Base-by-base conservation (phyloP, 2,888 invertebrate genomes). In the Electrophaes corylata region DNA sequence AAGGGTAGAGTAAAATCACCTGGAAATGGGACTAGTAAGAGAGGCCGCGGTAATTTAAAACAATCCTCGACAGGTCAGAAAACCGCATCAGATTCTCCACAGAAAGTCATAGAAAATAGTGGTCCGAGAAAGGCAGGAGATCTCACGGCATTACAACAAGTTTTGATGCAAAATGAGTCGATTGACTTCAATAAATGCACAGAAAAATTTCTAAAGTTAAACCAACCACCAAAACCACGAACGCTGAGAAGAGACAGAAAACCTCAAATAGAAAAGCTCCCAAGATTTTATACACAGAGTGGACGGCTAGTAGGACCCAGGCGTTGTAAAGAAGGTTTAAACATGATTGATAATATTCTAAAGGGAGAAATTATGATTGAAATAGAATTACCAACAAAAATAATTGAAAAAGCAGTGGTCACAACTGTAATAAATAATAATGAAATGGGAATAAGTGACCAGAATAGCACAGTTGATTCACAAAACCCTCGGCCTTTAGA, bases 341-440 rank as follows among this genome's bases (percentile, higher is more conserved):
- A 78, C 61, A 64, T 83, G 20, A 72, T 86, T 57, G 80, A 85
- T 64, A 79, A 81, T 44, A 85, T 89, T 51, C 69, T 90, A 47
- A 86, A 83, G 61, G 81, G 73, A 73, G 90, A 91, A 74, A 75
- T 91, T 8, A 71, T 83, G 71, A 86, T 87, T 62, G 65, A 73
- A 43, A 78, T 79, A 12, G 69, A 62, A 44, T 68, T 63, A 53
- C 19, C 63, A 33, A 33, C 48, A 18, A 63, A 60, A 23, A 56
- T 48, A 10, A 46, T 39, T 31, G 31, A 52, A 47, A 51, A 57
- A 47, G 14, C 51, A 61, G 41, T 59, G 44, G 40, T 64, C 23
- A 58, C 57, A 54, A 67, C 65, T 26, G 66, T 70, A 14, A 74
- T 81, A 64, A 92, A 93, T 81, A 93, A 93, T 78, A 86, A 92